phyloP scores from a whole-genome alignment of 2,888 invertebrate genomes.

The Lycaena phlaeas region DNA sequence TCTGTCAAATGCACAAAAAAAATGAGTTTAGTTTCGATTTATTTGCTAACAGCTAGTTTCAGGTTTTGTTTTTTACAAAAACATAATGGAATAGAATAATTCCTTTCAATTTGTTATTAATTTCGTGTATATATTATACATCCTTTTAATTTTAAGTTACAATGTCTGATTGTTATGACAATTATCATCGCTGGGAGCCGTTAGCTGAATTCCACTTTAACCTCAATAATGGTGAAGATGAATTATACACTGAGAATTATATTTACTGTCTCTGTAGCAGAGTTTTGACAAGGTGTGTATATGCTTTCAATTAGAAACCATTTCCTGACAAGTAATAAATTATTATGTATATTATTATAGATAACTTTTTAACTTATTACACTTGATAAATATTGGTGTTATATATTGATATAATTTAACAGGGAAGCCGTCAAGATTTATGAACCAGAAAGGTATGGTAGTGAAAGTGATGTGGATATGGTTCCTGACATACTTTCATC shows the following conservation, averaged over 20 bases:
- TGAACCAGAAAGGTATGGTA: constrained; percentile 45
- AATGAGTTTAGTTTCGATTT: not conserved
- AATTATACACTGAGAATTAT: constrained; percentile 54
- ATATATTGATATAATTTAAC: constrained; percentile 8
- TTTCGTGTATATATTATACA: not conserved
- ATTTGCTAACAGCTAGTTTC: not conserved
- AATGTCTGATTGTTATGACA: constrained; percentile 58
- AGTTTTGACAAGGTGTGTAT: constrained; percentile 76
- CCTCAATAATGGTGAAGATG: constrained; percentile 38
- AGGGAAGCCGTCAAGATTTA: constrained; percentile 53
- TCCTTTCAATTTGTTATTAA: not conserved
- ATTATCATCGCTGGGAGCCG: constrained; percentile 75
- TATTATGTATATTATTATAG: no score
- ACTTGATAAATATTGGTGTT: not conserved
- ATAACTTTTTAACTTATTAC: no score
- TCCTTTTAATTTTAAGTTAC: constrained; percentile 22
- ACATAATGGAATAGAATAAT: not conserved
- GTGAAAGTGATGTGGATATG: constrained; percentile 54
- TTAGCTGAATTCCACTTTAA: constrained; percentile 76
- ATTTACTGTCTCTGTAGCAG: constrained; percentile 81
- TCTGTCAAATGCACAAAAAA: no score
- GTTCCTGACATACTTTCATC: constrained; percentile 41
- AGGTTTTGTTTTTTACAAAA: not conserved
- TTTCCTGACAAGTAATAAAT: no score
- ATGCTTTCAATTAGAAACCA: no score